These are phyloP conservation scores for Diprion similis DNA, from an alignment of 1,140 invertebrate species.

Conservation along the genomic window DNA sequence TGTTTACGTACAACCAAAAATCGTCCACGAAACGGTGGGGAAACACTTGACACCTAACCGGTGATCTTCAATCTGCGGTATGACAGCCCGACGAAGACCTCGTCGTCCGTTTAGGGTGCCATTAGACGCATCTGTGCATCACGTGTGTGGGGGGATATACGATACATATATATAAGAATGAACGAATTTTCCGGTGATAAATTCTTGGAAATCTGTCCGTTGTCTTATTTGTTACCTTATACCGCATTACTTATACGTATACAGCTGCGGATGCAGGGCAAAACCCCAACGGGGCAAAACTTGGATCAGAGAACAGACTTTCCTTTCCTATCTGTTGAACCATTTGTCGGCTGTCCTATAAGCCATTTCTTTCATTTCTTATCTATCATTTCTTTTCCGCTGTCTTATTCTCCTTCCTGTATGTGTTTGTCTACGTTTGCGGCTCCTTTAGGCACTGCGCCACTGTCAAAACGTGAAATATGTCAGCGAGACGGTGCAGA, in stretches of 20 bases:
- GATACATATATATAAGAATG: not conserved
- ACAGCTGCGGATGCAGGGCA: not conserved
- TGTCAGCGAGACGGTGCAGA: not conserved
- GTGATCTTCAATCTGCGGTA: too few species aligned
- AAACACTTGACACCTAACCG: too few species aligned
- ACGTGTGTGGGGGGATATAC: not conserved
- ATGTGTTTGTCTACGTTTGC: too few species aligned
- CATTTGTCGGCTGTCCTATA: constrained; percentile 7
- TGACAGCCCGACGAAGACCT: too few species aligned
- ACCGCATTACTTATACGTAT: not conserved
- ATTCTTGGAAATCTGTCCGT: constrained; percentile 5
- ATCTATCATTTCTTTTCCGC: constrained; percentile 4
- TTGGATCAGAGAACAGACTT: constrained; percentile 4
- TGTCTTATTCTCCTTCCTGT: not conserved
- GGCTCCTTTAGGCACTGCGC: not conserved
- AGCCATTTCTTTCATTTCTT: constrained; percentile 4
- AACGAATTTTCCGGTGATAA: constrained; percentile 4
- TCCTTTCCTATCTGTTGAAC: constrained; percentile 7
- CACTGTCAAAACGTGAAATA: not conserved
- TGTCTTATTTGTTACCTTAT: not conserved
- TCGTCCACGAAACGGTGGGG: too few species aligned
- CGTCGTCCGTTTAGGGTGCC: too few species aligned
- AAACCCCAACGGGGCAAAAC: not conserved
- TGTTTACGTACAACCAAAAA: too few species aligned
- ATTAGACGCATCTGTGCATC: not conserved